These are phyloP conservation scores for Tetrapedia diversipes DNA, from an alignment of 2,888 invertebrate genomes.

Conservation along the genomic window DNA sequence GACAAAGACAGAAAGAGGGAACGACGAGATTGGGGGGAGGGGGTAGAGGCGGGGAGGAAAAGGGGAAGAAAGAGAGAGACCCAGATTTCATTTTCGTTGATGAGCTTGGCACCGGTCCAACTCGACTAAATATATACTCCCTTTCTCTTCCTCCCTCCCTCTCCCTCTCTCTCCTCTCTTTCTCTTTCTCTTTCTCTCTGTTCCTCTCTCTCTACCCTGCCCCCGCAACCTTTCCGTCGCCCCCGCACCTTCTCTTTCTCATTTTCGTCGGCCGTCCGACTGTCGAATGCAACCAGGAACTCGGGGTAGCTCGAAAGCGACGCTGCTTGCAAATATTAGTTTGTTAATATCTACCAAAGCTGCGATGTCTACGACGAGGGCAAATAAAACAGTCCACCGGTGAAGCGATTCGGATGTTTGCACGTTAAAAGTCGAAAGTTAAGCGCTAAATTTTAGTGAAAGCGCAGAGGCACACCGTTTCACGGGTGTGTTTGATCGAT, in stretches of 20 bases:
- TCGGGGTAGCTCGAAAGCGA: conserved; percentile 21
- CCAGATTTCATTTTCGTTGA: conserved; percentile 83
- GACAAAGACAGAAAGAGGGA: conserved; percentile 65
- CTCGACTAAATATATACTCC: conserved; percentile 81
- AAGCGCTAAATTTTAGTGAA: conserved; percentile 1
- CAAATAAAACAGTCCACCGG: no score
- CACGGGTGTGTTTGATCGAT: not conserved
- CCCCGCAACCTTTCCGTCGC: conserved; percentile 30
- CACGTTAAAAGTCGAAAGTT: not conserved
- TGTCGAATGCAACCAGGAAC: conserved; percentile 43
- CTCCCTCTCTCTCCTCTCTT: conserved; percentile 35
- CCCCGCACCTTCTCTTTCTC: no score
- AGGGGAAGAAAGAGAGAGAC: conserved; percentile 76
- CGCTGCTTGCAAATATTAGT: conserved; percentile 14
- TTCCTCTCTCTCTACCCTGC: not conserved
- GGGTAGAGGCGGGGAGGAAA: conserved; percentile 42
- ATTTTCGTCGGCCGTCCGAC: conserved; percentile 54
- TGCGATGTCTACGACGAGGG: no score
- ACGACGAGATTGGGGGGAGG: conserved; percentile 66
- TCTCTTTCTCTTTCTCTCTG: conserved; percentile 20
- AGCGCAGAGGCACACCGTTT: not conserved
- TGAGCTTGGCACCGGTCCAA: conserved; percentile 82
- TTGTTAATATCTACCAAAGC: not conserved
- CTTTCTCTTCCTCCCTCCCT: conserved; percentile 65
- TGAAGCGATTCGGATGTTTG: not conserved